Evolutionary conservation across 2,113 vertebrate species (phyloP).

Genomic region (Alosa alosa): DNA sequence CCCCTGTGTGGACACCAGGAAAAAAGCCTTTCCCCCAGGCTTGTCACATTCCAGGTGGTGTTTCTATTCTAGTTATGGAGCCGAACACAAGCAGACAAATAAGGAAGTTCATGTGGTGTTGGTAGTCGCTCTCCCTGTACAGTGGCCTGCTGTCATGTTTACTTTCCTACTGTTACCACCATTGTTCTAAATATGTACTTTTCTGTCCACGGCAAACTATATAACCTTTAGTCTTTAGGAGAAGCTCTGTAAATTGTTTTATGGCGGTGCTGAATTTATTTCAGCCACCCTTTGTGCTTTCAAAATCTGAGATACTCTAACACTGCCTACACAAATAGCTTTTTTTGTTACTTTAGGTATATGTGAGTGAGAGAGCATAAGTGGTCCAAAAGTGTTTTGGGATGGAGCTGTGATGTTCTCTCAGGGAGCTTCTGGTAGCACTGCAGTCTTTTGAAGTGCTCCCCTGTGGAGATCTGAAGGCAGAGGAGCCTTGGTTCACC

Average conservation of each 20-base stretch:
- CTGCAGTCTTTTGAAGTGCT: constrained; percentile 40
- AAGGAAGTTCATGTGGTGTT: not conserved
- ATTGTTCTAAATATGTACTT: not conserved
- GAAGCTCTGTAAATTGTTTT: constrained; percentile 1
- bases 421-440: constrained; percentile 6
- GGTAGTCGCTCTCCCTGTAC: not conserved
- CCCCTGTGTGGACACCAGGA: not conserved
- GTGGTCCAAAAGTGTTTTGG: not conserved
- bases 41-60: not conserved
- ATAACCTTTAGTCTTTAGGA: not conserved
- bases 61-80: not conserved
- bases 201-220: not conserved
- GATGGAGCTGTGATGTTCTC: not conserved
- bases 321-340: not conserved
- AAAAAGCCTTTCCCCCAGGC: not conserved
- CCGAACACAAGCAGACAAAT: not conserved
- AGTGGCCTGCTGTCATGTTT: not conserved
- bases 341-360: not conserved
- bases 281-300: not conserved
- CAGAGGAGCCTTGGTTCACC: not conserved
- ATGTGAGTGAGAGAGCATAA: not conserved
- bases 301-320: not conserved
- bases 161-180: not conserved
- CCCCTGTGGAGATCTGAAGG: constrained; percentile 43
- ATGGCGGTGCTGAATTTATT: not conserved